These are phyloP conservation scores for Abscondita cerata DNA, from an alignment of 2,888 invertebrate species.

Conservation along the genomic window DNA sequence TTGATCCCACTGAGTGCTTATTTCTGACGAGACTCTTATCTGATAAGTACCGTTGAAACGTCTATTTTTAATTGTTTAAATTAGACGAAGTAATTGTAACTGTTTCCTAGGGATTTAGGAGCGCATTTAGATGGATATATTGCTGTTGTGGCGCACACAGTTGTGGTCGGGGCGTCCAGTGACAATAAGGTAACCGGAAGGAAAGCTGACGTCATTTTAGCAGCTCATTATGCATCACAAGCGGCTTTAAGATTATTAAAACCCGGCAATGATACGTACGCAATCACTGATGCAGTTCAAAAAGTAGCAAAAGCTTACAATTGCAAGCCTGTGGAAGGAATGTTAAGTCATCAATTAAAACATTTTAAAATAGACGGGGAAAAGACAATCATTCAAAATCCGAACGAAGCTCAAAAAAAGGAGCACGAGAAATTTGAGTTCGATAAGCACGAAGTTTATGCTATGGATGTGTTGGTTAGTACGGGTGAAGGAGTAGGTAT, in stretches of 20 bases:
- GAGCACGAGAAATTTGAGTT: constrained; percentile 97
- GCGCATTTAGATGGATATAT: constrained; percentile 99
- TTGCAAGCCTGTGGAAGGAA: constrained; percentile 87
- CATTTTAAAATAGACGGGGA: constrained; percentile 98
- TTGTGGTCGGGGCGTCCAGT: constrained; percentile 81
- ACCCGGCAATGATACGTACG: constrained; percentile 90
- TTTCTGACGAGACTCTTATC: constrained; percentile 9
- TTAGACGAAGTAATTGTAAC: not conserved
- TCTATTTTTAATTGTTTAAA: not conserved
- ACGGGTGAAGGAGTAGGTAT: constrained; percentile 89
- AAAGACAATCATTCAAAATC: constrained; percentile 97
- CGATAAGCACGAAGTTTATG: constrained; percentile 97
- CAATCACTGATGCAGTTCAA: constrained; percentile 90
- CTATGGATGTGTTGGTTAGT: constrained; percentile 96
- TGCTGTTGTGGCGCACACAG: constrained; percentile 96
- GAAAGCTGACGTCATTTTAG: constrained; percentile 93
- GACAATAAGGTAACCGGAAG: constrained; percentile 81
- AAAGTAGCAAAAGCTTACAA: constrained; percentile 92
- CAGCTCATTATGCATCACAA: constrained; percentile 95
- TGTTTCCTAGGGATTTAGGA: constrained; percentile 82
- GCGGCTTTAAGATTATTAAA: constrained; percentile 92
- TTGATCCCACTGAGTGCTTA: constrained; percentile 47
- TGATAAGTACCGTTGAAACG: not conserved
- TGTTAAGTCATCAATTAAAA: constrained; percentile 94
- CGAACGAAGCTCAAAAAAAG: constrained; percentile 94